These are phyloP conservation scores for Archegozetes longisetosus DNA, from an alignment of 1,140 invertebrate genomes.

Conservation along the genomic window DNA sequence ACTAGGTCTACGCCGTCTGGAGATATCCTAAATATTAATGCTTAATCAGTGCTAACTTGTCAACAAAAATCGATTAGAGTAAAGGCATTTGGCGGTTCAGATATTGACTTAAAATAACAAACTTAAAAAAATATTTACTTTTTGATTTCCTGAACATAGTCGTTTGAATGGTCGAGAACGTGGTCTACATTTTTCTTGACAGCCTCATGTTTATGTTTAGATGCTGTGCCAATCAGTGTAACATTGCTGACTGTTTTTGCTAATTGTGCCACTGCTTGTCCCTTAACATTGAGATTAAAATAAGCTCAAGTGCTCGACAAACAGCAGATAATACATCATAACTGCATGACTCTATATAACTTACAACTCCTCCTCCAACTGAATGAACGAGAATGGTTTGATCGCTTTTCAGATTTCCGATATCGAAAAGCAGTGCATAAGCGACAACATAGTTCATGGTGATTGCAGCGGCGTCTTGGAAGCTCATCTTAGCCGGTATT, in stretches of 20 bases:
- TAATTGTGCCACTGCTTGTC: conserved; percentile 63
- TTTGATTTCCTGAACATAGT: conserved; percentile 64
- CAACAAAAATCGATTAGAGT: too few relatives aligned
- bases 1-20: conserved; percentile 70
- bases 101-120: too few relatives aligned
- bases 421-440: conserved; percentile 65
- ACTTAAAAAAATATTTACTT: conserved; percentile 43
- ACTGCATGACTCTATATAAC: conserved; percentile 28
- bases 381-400: conserved; percentile 68
- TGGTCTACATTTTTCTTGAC: conserved; percentile 56
- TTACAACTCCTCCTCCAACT: conserved; percentile 72
- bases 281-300: conserved; percentile 36
- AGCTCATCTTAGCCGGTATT: conserved; percentile 52
- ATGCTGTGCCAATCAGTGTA: conserved; percentile 66
- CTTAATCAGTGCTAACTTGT: too few relatives aligned
- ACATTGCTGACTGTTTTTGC: conserved; percentile 62
- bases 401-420: conserved; percentile 53
- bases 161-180: conserved; percentile 51
- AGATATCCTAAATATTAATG: conserved; percentile 44
- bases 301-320: not conserved
- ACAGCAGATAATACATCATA: not conserved
- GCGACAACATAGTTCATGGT: conserved; percentile 73
- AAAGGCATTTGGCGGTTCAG: too few relatives aligned
- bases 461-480: conserved; percentile 53
- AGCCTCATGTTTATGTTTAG: conserved; percentile 62